phyloP scores from a whole-genome alignment of 2,888 invertebrate genomes.

The Parapristionchus giblindavisi region DNA sequence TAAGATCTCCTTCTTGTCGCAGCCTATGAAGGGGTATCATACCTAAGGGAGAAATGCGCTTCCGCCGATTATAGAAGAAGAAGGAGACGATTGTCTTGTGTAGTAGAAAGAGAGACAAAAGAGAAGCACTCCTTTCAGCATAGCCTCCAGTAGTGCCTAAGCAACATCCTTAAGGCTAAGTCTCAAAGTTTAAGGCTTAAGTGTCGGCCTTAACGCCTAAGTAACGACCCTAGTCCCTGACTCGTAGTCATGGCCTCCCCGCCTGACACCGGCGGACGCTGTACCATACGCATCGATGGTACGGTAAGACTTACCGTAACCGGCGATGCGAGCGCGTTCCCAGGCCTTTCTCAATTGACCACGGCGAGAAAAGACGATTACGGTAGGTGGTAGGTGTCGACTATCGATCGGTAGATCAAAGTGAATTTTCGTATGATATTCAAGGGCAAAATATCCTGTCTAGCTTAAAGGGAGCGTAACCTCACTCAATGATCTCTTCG shows the following conservation, averaged over 20 bases:
- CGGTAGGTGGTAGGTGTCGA: constrained; percentile 1
- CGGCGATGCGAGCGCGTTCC: background rate
- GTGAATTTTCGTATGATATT: no score
- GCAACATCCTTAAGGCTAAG: no score
- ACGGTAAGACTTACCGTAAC: constrained; percentile 27
- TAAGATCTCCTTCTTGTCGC: no score
- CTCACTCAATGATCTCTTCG: no score
- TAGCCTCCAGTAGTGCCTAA: no score
- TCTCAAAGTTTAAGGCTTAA: background rate
- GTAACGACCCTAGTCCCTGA: background rate
- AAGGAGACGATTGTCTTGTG: background rate
- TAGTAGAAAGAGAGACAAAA: background rate
- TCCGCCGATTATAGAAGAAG: constrained; percentile 9
- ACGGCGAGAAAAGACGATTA: constrained; percentile 25
- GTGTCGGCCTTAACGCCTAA: background rate
- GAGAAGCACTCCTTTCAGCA: background rate
- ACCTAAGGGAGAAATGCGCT: constrained; percentile 17
- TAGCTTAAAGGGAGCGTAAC: no score
- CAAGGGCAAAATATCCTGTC: no score
- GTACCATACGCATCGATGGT: constrained; percentile 35
- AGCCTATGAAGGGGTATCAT: no score
- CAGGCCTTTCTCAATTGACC: background rate
- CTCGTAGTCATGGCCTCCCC: no score
- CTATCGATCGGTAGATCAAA: background rate
- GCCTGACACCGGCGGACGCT: background rate